Conservation (phyloP, 2,113 vertebrate genomes). For the Ornithorhynchus anatinus region DNA sequence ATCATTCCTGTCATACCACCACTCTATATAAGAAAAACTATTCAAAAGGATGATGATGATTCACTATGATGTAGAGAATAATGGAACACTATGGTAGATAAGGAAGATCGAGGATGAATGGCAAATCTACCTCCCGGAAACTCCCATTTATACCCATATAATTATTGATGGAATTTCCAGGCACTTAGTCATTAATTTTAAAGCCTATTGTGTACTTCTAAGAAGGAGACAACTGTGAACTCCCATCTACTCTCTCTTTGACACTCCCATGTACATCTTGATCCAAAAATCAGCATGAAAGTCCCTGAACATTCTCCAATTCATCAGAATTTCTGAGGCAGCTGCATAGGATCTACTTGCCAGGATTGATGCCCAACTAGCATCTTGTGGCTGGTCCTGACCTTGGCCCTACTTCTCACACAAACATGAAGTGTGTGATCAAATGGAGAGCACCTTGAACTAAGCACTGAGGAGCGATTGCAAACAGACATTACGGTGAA, state of each 20-base stretch:
- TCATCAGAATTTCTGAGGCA: background rate
- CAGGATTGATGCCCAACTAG: too few species aligned
- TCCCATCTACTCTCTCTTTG: background rate
- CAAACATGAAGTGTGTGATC: too few species aligned
- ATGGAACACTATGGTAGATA: background rate
- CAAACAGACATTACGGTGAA: too few species aligned
- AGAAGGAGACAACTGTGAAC: background rate
- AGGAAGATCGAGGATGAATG: background rate
- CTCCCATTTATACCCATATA: background rate
- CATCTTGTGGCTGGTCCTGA: too few species aligned
- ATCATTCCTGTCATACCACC: background rate
- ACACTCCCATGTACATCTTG: background rate
- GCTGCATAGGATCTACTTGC: too few species aligned
- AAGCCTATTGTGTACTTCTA: background rate
- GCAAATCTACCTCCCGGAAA: background rate
- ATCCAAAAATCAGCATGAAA: background rate
- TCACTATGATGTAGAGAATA: rapidly evolving
- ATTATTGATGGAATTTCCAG: background rate
- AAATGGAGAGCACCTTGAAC: too few species aligned
- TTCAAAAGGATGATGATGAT: rapidly evolving
- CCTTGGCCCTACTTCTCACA: too few species aligned
- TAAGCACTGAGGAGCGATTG: too few species aligned
- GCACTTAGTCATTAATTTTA: background rate
- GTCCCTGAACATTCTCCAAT: background rate
- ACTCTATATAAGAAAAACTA: background rate